Evolutionary conservation across 2,797 vertebrate species (phyloP), one percentile per base, ranked within the genome.

Genomic region (Eptatretus atami): DNA sequence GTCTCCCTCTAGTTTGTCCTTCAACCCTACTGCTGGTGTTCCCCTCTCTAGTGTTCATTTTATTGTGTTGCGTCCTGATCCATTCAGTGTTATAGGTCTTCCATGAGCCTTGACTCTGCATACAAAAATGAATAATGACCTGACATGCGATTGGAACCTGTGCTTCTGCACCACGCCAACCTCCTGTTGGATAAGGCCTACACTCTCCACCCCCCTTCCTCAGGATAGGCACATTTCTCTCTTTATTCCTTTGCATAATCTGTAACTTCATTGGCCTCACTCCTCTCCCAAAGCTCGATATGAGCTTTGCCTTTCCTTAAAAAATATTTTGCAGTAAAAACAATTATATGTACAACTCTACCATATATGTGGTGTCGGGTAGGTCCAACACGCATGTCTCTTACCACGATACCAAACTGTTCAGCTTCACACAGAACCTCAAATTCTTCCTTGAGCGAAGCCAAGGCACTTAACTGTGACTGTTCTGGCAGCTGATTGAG

Each of bases 341-440:
- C 31, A 44, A 44, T 44, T 44, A 5, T 44, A 4, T 44, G 31
- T 44, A 44, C 31, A 44, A 44, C 31, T 44, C 31, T 44, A 44
- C 31, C 31, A 44, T 44, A 44, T 4, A 44, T 44, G 31, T 44
- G 31, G 31, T 44, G 31, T 61, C 3, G 57, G 25, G 57, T 52
- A 65, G 53, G 53, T 63, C 8, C 12, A 19, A 52, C 52, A 5
- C 4, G 63, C 52, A 54, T 11, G 15, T 64, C 65, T 82, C 86
- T 88, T 69, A 95, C 90, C 82, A 92, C 81, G 69, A 98, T 75
- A 65, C 82, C 82, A 73, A 95, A 98, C 72, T 95, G 88, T 69
- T 98, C 90, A 0, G 90, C 86, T 69, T 94, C 90, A 65, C 83
- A 84, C 66, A 98, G 78, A 73, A 74, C 80, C 66, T 73, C 68